Evolutionary conservation across 2,888 invertebrate genomes (phyloP).

Genomic region (Acleris literana): DNA sequence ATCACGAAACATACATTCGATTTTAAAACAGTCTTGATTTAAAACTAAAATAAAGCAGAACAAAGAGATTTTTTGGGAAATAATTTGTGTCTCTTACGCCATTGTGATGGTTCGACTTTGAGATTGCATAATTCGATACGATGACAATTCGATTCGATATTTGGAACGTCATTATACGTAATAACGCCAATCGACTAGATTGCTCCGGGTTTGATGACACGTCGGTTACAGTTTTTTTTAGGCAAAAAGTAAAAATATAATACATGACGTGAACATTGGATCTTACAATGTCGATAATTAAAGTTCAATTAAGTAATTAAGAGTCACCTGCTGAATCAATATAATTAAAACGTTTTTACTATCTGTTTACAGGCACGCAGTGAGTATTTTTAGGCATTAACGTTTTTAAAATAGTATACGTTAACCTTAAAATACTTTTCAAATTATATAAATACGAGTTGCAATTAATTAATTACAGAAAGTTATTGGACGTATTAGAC

Average conservation of each 20-base stretch:
- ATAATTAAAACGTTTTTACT: too few relatives aligned
- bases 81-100: constrained; percentile 10
- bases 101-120: constrained; percentile 61
- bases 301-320: neutral
- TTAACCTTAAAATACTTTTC: too few relatives aligned
- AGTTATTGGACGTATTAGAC: too few relatives aligned
- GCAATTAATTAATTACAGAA: too few relatives aligned
- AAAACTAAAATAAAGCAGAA: neutral
- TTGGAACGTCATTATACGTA: constrained; percentile 72
- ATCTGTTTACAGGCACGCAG: too few relatives aligned
- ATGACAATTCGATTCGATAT: constrained; percentile 77
- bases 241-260: constrained; percentile 18
- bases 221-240: constrained; percentile 55
- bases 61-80: neutral
- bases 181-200: constrained; percentile 65
- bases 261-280: neutral
- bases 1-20: neutral
- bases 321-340: too few relatives aligned
- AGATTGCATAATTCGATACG: constrained; percentile 79
- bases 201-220: constrained; percentile 71
- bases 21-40: neutral
- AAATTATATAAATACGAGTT: too few relatives aligned
- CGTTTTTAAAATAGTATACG: too few relatives aligned
- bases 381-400: too few relatives aligned
- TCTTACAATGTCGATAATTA: neutral